Conservation (phyloP, 2,797 vertebrate species). For the Fundulus diaphanus region DNA sequence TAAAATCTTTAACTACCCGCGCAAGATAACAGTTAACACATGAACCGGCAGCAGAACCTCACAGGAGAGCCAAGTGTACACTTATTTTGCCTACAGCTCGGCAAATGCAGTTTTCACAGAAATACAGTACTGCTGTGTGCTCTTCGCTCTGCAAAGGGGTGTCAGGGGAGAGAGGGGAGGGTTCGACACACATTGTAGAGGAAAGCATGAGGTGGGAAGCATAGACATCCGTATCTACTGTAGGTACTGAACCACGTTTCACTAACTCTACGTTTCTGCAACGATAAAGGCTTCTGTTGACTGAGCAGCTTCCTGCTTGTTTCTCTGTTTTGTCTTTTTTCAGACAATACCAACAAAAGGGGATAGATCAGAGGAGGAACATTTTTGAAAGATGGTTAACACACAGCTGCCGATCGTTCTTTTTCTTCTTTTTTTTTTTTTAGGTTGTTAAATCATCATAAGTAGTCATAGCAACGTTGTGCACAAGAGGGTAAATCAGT, state of each 20-base stretch:
- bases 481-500: constrained; percentile 27
- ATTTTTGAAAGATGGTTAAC: constrained; percentile 40
- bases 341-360: constrained; percentile 56
- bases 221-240: constrained; percentile 83
- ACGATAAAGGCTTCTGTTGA: constrained; percentile 77
- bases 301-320: constrained; percentile 81
- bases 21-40: neutral
- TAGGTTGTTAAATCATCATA: neutral
- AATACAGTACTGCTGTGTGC: constrained; percentile 65
- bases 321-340: constrained; percentile 60
- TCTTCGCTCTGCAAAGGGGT: constrained; percentile 36
- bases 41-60: neutral
- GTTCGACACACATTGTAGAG: constrained; percentile 55
- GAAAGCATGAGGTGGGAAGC: constrained; percentile 30
- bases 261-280: constrained; percentile 84
- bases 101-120: constrained; percentile 36
- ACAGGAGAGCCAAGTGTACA: neutral
- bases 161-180: neutral
- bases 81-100: neutral
- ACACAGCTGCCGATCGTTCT: constrained; percentile 78
- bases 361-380: constrained; percentile 12
- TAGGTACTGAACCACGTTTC: constrained; percentile 84
- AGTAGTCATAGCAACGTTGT: neutral
- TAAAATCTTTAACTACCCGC: neutral
- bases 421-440: constrained; percentile 27